Percentiles rank a stretch among this genome's conserved stretches.
Evolutionary conservation across 2,113 vertebrate genomes (phyloP).

Genomic region (Cisticola juncidis): DNA sequence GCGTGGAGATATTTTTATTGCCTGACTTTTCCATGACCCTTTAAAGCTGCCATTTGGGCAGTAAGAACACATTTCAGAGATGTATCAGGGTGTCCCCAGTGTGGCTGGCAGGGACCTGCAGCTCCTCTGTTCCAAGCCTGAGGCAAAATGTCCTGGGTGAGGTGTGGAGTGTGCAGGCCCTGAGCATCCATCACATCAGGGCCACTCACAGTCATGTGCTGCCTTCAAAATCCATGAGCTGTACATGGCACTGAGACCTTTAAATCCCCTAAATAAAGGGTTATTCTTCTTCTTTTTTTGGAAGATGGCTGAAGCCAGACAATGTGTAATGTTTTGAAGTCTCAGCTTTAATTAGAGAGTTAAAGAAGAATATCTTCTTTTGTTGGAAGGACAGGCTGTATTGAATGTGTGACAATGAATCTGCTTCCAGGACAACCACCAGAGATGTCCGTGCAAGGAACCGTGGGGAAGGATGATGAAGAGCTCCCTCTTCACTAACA

Average conservation of each 20-base stretch:
- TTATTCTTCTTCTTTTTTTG: slow-evolving; percentile 51
- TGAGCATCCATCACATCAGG: neutral
- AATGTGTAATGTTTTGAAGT: slow-evolving; percentile 47
- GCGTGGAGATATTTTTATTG: slow-evolving; percentile 46
- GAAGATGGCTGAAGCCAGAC: slow-evolving; percentile 27
- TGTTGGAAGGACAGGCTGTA: slow-evolving; percentile 58
- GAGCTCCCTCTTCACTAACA: slow-evolving; percentile 25
- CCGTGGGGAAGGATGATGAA: slow-evolving; percentile 68
- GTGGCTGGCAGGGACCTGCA: slow-evolving; percentile 30
- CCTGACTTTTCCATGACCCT: slow-evolving; percentile 57
- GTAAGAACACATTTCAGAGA: slow-evolving; percentile 54
- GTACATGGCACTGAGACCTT: neutral
- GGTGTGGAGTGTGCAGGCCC: neutral
- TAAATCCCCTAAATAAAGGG: slow-evolving; percentile 4
- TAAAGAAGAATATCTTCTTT: slow-evolving; percentile 65
- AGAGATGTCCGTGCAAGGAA: slow-evolving; percentile 24
- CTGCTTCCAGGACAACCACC: slow-evolving; percentile 60
- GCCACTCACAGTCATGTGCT: slow-evolving; percentile 41
- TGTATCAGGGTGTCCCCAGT: neutral
- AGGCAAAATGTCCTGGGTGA: slow-evolving; percentile 32
- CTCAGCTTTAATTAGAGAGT: slow-evolving; percentile 72
- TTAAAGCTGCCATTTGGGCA: slow-evolving; percentile 34
- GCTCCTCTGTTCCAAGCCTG: slow-evolving; percentile 37
- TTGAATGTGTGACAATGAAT: slow-evolving; percentile 61
- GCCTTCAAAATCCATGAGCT: slow-evolving; percentile 56